A percentile compares a stretch with the other conserved stretches of the same genome.
Evolutionary conservation across 2,113 vertebrate species (phyloP).

Genomic region (Microtus montanus): DNA sequence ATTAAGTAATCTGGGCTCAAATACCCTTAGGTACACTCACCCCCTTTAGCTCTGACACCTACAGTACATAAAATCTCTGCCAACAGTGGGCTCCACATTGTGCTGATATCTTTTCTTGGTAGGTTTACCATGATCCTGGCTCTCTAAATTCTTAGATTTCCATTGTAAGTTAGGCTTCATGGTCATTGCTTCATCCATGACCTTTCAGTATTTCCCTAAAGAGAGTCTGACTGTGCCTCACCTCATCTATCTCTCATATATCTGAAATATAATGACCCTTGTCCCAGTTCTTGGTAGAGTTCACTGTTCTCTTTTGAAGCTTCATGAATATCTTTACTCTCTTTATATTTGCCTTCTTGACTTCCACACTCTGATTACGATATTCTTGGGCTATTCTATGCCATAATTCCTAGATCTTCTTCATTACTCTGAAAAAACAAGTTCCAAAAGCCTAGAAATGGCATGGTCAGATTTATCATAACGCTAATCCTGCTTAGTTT

Average conservation of each 20-base stretch:
- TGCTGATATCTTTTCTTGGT: background rate
- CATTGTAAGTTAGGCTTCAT: background rate
- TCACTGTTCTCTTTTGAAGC: background rate
- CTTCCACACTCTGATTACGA: background rate
- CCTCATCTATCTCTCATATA: background rate
- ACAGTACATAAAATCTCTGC: background rate
- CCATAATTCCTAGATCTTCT: background rate
- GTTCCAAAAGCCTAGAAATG: background rate
- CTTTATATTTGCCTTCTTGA: background rate
- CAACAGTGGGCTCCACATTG: background rate
- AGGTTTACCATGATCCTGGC: background rate
- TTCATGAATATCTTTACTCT: background rate
- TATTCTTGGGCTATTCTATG: background rate
- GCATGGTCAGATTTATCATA: background rate
- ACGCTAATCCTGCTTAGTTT: no score
- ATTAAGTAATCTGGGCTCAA: background rate
- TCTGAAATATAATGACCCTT: background rate
- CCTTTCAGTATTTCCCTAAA: background rate
- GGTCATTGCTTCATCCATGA: no score
- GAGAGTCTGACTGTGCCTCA: background rate
- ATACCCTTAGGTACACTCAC: no score
- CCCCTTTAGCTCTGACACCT: background rate
- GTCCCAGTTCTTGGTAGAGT: background rate
- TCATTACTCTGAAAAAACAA: background rate
- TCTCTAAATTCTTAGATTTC: background rate